phyloP scores from a whole-genome alignment of 1,140 invertebrate genomes.

The Cherax quadricarinatus region DNA sequence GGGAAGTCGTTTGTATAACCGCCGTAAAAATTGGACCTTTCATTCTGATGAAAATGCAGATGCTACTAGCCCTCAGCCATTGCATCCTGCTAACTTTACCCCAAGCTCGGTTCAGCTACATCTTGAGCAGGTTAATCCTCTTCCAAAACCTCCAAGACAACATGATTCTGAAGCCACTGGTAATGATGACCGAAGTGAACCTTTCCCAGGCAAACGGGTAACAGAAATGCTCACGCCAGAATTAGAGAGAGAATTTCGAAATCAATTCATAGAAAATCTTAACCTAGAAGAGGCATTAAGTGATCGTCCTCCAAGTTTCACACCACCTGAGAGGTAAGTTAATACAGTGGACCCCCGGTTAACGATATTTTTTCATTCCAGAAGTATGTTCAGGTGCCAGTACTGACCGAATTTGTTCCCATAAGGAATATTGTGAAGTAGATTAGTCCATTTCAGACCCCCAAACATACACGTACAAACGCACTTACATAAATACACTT shows the following conservation, averaged over 20 bases:
- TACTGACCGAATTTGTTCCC: too few relatives aligned
- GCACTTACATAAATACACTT: too few relatives aligned
- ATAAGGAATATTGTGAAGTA: too few relatives aligned
- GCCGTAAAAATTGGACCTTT: neutral
- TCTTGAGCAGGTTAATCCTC: neutral
- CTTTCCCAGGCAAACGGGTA: neutral
- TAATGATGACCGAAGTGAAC: neutral
- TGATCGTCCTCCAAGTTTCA: slow-evolving; percentile 30
- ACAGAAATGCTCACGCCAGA: neutral
- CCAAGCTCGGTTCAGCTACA: neutral
- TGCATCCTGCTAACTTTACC: neutral
- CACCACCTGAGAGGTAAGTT: slow-evolving; percentile 29
- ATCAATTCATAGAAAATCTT: slow-evolving; percentile 10
- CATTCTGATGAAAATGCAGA: neutral
- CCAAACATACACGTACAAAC: too few relatives aligned
- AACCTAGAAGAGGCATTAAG: slow-evolving; percentile 9
- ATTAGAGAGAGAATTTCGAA: slow-evolving; percentile 20
- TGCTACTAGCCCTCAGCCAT: slow-evolving; percentile 3
- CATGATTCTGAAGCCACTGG: neutral
- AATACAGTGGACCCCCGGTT: too few relatives aligned
- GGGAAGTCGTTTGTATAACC: slow-evolving; percentile 29
- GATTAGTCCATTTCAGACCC: too few relatives aligned
- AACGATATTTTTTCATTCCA: too few relatives aligned
- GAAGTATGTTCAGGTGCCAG: too few relatives aligned
- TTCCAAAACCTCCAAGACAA: slow-evolving; percentile 19